phyloP scores from a whole-genome alignment of 1,140 invertebrate genomes.

The Tetranychus cinnabarinus region DNA sequence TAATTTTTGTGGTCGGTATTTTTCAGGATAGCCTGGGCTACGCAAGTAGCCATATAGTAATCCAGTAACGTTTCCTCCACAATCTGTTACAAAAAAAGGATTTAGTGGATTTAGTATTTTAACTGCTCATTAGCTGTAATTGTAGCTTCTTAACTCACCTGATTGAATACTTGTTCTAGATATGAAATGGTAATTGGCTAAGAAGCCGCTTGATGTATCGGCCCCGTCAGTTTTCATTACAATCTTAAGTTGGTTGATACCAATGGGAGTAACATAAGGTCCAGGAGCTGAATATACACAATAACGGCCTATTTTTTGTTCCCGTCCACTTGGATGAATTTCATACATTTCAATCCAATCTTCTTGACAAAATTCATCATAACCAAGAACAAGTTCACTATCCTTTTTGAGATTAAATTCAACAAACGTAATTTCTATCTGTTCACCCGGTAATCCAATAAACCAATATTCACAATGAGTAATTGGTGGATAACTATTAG shows the following conservation, averaged over 20 bases:
- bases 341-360: constrained; percentile 79
- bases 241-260: constrained; percentile 53
- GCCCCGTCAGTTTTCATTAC: constrained; percentile 57
- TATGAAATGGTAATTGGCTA: constrained; percentile 65
- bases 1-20: constrained; percentile 49
- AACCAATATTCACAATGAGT: constrained; percentile 81
- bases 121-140: background rate
- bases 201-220: constrained; percentile 66
- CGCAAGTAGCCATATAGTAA: constrained; percentile 53
- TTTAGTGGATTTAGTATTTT: too few species aligned
- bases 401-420: constrained; percentile 48
- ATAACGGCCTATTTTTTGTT: constrained; percentile 48
- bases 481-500: constrained; percentile 76
- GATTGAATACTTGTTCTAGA: constrained; percentile 9
- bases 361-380: constrained; percentile 23
- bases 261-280: constrained; percentile 62
- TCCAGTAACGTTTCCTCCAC: constrained; percentile 60
- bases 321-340: constrained; percentile 47
- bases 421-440: constrained; percentile 73
- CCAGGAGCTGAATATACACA: constrained; percentile 50
- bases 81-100: constrained; percentile 30
- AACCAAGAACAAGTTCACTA: constrained; percentile 10
- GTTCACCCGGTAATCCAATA: constrained; percentile 51
- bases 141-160: background rate
- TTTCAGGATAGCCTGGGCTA: constrained; percentile 54